Base-by-base conservation (phyloP, 1,140 invertebrate species). In the Drosophila novamexicana region DNA sequence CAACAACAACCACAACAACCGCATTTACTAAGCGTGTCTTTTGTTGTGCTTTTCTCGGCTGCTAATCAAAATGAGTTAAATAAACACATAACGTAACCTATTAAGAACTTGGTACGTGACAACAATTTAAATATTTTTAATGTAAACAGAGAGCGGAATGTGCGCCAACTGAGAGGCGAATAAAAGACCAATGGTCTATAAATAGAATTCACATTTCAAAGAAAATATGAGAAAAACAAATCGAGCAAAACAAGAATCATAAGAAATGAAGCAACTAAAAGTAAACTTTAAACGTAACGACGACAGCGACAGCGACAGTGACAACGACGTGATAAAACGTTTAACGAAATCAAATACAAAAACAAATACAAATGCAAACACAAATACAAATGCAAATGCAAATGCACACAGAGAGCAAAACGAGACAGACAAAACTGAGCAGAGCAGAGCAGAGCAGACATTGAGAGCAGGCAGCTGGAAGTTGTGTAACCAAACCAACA, bases 11-110 rank as follows among this genome's bases (percentile, higher is more conserved):
- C 54, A 5, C 36, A 49, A 34, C 44, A 53, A 44, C n/a, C 42
- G 39, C 10, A 67, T 32, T 10, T 47, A 22, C 22, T 72, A 53
- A 69, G 62, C 54, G 68, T 75, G 57, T 62, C 73, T 76, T 75
- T 73, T 79, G 53, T 77, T 76, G 82, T 74, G 69, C 67, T 83
- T 83, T 84, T 84, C 77, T 80, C 80, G 80, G 66, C 65, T 72
- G 79, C 81, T 88, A 88, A 88, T 89, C 84, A 89, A 88, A 88
- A 88, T 88, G 84, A 88, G 84, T 88, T 88, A 88, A 88, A 90
- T 88, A 89, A 89, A 89, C 84, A 88, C 84, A 88, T 90, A 90
- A 90, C 88, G 86, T 90, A 90, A 90, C 86, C 82, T 90, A 90
- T 90, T 90, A 86, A 90, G 88, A 90, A 90, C 82, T 86, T 90